A percentile compares a stretch with the other conserved stretches of the same genome.
phyloP scores from a whole-genome alignment of 2,113 vertebrate genomes.

The Melierax canorus region DNA sequence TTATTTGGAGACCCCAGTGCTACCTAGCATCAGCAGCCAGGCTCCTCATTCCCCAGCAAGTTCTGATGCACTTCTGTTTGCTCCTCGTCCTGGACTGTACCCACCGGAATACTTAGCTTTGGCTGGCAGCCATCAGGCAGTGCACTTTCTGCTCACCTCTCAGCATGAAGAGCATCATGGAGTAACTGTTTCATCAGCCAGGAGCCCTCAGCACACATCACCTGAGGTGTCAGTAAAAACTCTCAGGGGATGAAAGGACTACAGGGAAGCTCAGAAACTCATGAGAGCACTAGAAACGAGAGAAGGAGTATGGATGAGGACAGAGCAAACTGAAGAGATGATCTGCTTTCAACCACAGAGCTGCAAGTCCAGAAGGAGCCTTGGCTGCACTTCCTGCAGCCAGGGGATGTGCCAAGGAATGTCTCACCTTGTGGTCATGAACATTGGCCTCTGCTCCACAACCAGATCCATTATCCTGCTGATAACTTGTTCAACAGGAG shows the following conservation, averaged over 20 bases:
- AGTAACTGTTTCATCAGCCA: constrained; percentile 42
- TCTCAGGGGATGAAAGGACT: not conserved
- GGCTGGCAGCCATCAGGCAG: not conserved
- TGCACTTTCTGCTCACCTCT: not conserved
- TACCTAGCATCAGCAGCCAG: not conserved
- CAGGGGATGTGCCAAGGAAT: not conserved
- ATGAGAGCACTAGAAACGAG: not conserved
- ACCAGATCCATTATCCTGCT: not conserved
- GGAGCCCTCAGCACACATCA: not conserved
- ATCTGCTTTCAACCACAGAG: not conserved
- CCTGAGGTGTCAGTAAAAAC: not conserved
- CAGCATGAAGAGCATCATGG: not conserved
- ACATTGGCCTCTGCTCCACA: not conserved
- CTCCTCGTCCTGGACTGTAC: not conserved
- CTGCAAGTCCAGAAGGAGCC: not conserved
- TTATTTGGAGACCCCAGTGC: not conserved
- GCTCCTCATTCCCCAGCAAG: not conserved
- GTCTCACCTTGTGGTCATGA: not conserved
- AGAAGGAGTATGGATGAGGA: not conserved
- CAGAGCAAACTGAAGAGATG: not conserved
- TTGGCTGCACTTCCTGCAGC: not conserved
- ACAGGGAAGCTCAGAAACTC: constrained; percentile 9
- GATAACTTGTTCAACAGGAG: not conserved
- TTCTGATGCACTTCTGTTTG: not conserved
- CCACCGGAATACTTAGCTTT: not conserved